Base-by-base conservation (phyloP, 2,113 vertebrate species). In the Pteruthius melanotis region DNA sequence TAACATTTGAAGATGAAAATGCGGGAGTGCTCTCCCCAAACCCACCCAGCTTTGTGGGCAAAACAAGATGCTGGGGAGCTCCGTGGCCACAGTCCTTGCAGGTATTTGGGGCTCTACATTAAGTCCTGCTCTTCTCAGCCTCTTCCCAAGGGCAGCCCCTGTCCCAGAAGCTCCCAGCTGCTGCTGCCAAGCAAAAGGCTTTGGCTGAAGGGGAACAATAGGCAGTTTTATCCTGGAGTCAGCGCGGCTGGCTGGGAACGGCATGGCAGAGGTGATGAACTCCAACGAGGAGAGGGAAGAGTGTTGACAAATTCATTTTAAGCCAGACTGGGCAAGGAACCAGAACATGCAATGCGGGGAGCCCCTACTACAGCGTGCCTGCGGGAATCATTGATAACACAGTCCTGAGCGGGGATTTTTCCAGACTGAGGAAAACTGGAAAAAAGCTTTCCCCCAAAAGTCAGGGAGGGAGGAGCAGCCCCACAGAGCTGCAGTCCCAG, bases 231-330 rank as follows among this genome's bases (percentile, higher is more conserved):
- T 96, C 78, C 84, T 71, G 13, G 64, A 92, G 94, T 96, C 95
- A 93, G 92, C 21, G 2, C 0, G 70, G 89, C 91, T 71, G 87
- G 87, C 87, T 96, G 94, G 91, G 90, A 97, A 94, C 59, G 52
- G 84, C 93, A 69, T 95, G 93, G 96, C 93, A 94, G 91, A 97
- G 90, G 89, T 96, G 95, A 93, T 91, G 95, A 93, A 95, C 96
- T 96, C 93, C 94, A 82, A 61, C 21, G 83, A 95, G 87, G 96
- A 96, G 89, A 95, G 59, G 63, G 70, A 93, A 95, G 96, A 95
- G 94, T 93, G 94, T 94, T 96, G 90, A 94, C 95, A 96, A 96
- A 94, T 95, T 93, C 85, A 80, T 96, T 96, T 96, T 72, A 96
- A 97, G 92, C 91, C 93, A 93, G 93, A 74, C 91, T 54, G 91